phyloP scores from a whole-genome alignment of 2,888 invertebrate genomes.

The Drosophila mulleri region DNA sequence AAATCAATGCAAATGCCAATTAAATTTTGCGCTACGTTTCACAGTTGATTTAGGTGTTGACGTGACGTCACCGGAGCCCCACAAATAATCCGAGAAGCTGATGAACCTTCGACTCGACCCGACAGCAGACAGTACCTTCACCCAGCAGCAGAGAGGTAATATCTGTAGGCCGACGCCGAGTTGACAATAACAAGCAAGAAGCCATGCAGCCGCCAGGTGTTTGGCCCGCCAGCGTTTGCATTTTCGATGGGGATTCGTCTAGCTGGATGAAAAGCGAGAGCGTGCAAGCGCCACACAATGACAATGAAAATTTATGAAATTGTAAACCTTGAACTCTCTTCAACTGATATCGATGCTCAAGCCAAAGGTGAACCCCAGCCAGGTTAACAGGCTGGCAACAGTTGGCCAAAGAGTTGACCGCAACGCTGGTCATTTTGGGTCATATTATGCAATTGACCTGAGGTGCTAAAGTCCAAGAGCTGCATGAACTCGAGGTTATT shows the following conservation, averaged over 20 bases:
- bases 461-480: neutral
- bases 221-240: conserved; percentile 29
- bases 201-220: conserved; percentile 48
- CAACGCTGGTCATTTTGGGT: conserved; percentile 15
- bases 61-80: conserved; percentile 55
- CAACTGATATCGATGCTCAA: neutral
- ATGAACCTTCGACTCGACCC: conserved; percentile 26
- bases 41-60: conserved; percentile 48
- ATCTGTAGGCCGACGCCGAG: conserved; percentile 47
- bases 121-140: conserved; percentile 36
- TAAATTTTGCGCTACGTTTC: conserved; percentile 65
- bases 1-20: conserved; percentile 58
- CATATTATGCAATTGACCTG: conserved; percentile 40
- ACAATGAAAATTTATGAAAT: conserved; percentile 40
- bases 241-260: conserved; percentile 28
- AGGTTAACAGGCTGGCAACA: neutral
- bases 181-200: conserved; percentile 47
- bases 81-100: neutral
- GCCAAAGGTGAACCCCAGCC: conserved; percentile 44
- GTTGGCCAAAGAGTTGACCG: conserved; percentile 25
- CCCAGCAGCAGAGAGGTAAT: conserved; percentile 29
- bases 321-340: conserved; percentile 56
- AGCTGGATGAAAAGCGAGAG: conserved; percentile 52
- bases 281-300: conserved; percentile 1
- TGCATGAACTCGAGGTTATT: neutral